Evolutionary conservation across 2,888 invertebrate species (phyloP), one percentile per base, ranked within the genome.

Genomic region (Antheraea assamensis): DNA sequence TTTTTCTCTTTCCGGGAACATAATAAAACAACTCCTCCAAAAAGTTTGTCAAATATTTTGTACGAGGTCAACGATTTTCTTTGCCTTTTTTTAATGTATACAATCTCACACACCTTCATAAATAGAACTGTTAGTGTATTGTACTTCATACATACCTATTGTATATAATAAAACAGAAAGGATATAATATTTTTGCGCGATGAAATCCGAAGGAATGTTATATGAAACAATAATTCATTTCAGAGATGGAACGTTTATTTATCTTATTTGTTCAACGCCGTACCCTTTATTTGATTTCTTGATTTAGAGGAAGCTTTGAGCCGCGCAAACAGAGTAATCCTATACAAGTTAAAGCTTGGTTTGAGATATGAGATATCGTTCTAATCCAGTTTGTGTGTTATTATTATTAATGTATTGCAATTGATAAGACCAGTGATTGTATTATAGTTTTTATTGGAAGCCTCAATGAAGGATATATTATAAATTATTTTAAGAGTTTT

Each of bases 281-380:
- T 75, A 64, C 72, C 68, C 70, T 73, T 75, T 81, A 79, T 81
- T 79, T 79, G 78, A 81, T 80, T 80, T 80, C 76, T 74, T 78
- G 79, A 80, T 79, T 80, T 78, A 77, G 76, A 78, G 78, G 76
- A 78, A 76, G 78, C 80, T 76, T 76, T 78, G 76, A 76, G 76
- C 75, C 74, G 75, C 76, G 75, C 77, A 81, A 78, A 78, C 76
- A 78, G 42, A 72, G 77, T 78, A 77, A 81, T 78, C 78, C 75
- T 78, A 78, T 79, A 74, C 73, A 80, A 77, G 72, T 78, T 79
- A 72, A 75, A 17, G 31, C 68, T 31, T 64, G 58, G n/a, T 72
- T 4, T 49, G 15, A 27, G 27, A 66, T 24, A 71, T 68, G 5
- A 68, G 35, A 35, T 68, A 58, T 27, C 21, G 35, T 10, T 35